Base-by-base conservation (phyloP, 2,113 vertebrate genomes). In the Brachypteracias leptosomus region DNA sequence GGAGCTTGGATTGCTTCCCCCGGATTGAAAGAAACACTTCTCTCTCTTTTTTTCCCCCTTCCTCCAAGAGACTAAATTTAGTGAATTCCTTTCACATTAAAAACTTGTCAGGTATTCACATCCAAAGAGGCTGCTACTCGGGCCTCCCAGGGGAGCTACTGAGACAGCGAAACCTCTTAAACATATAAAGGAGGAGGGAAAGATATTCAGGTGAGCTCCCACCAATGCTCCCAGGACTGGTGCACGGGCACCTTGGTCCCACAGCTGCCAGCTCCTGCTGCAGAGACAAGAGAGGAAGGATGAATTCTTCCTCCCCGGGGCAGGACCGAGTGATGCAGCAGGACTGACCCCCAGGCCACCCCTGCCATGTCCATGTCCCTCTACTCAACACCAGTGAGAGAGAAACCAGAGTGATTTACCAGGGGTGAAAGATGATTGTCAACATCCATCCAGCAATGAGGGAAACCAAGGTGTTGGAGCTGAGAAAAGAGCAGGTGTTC, bases 21-120 rank as follows among this genome's bases (percentile, higher is more conserved):
- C 33, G 25, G 49, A 81, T n/a, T 95, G 89, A 95, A 81, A 94
- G 72, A 93, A 95, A 78, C 14, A 11, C 55, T 92, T 83, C n/a
- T 75, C 7, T 4, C 18, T 33, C 16, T 40, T 35, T 26, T 17
- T 49, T 10, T n/a, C 24, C 25, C 25, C 22, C 54, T 91, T 74
- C 70, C 80, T 95, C 87, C 62, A 85, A 70, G 79, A 92, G 55
- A 88, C 95, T 97, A 97, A 96, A 97, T 97, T 96, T 96, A 96
- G 97, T 93, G 79, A 95, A 94, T 97, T 93, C 70, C 82, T 95
- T 96, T 97, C 97, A 90, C 95, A 92, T 96, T 96, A 96, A 97
- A 96, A 94, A 96, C 92, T 95, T 96, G 94, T 97, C 97, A 97
- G 96, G 95, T 95, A 96, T 93, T 96, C 96, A 90, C 85, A 96